Percentiles rank a stretch among this genome's conserved stretches.
phyloP scores from a whole-genome alignment of 2,888 invertebrate species.

The Alviniconcha strummeri region DNA sequence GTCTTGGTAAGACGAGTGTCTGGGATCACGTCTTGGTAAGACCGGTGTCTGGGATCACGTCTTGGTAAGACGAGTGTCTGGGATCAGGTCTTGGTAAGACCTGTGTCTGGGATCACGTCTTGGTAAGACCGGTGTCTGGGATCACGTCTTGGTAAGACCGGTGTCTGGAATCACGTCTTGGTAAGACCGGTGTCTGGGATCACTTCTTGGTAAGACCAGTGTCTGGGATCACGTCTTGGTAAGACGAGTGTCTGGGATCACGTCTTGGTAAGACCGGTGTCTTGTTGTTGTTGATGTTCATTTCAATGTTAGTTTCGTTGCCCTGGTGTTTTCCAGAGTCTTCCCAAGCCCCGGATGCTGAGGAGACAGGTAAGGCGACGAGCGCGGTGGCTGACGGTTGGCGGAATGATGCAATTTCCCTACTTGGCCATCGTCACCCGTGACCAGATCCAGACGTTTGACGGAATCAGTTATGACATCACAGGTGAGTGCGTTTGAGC shows the following conservation, averaged over 20 bases:
- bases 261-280: too few species aligned
- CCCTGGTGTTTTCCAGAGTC: neutral
- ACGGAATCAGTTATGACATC: slow-evolving; percentile 1
- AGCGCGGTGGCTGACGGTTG: neutral
- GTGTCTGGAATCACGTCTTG: neutral
- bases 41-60: too few species aligned
- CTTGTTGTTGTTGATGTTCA: too few species aligned
- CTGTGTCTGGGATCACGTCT: too few species aligned
- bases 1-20: too few species aligned
- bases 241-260: too few species aligned
- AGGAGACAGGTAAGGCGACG: neutral
- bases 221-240: neutral
- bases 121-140: too few species aligned
- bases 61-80: too few species aligned
- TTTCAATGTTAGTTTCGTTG: too few species aligned
- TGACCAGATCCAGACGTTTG: slow-evolving; percentile 27
- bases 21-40: too few species aligned
- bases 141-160: too few species aligned
- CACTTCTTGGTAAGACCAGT: neutral
- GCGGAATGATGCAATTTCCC: neutral
- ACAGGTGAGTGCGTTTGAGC: neutral
- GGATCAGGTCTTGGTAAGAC: too few species aligned
- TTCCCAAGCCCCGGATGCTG: slow-evolving; percentile 1
- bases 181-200: neutral
- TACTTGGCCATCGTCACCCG: slow-evolving; percentile 14